Percentiles rank a stretch among this genome's conserved stretches.
Evolutionary conservation across 2,113 vertebrate genomes (phyloP).

Genomic region (Athene cunicularia): DNA sequence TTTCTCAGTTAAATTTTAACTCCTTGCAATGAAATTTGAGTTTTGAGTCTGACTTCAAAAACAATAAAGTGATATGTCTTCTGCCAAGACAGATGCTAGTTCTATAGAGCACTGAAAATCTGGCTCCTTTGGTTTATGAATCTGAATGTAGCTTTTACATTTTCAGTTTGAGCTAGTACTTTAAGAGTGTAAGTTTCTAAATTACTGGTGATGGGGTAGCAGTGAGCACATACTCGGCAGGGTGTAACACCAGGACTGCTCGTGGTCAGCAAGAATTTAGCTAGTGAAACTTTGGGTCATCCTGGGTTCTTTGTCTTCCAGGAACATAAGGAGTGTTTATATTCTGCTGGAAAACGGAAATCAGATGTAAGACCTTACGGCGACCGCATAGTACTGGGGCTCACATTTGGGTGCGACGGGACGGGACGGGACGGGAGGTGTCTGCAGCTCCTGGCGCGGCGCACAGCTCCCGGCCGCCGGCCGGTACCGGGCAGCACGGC

Average conservation of each 20-base stretch:
- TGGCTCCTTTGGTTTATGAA: neutral
- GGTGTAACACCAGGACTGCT: accelerated
- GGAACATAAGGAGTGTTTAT: accelerated
- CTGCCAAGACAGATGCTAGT: accelerated
- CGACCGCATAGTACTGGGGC: accelerated
- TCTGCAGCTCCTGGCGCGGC: no score
- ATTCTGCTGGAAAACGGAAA: neutral
- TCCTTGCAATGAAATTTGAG: neutral
- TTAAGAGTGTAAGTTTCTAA: neutral
- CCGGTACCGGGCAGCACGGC: no score
- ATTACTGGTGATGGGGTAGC: accelerated
- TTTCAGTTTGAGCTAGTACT: neutral
- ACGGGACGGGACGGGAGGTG: no score
- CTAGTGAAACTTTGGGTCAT: neutral
- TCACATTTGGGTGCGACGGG: accelerated
- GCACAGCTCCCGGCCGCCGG: no score
- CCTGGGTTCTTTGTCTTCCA: no score
- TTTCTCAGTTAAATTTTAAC: neutral
- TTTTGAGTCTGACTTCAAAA: neutral
- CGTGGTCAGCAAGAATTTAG: accelerated
- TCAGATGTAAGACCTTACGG: accelerated
- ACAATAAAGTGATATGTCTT: no score
- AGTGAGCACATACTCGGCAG: accelerated
- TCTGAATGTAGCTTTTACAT: neutral
- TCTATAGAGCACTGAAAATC: neutral